A percentile compares a stretch with the other conserved stretches of the same genome.
Evolutionary conservation across 1,140 invertebrate genomes (phyloP).

Genomic region (Drosophila serrata): DNA sequence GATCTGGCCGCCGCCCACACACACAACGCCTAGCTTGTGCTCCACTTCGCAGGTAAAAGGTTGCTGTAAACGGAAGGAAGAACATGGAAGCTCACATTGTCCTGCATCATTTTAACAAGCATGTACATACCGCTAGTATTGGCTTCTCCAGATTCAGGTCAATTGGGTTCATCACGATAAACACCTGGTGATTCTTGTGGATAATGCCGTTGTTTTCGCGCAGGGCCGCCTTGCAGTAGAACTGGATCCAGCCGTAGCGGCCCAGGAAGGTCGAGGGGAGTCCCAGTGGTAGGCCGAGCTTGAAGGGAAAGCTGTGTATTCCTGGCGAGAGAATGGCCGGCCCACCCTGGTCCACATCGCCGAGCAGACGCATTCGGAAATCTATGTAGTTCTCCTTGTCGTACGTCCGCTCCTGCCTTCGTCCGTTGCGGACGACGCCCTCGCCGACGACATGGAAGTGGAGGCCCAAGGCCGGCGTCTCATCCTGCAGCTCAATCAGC

Average conservation of each 20-base stretch:
- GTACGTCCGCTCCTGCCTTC: conserved; percentile 92
- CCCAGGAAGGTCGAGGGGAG: conserved; percentile 97
- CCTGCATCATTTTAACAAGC: neutral
- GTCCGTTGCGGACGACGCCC: conserved; percentile 92
- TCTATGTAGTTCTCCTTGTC: conserved; percentile 98
- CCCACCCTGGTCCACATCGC: conserved; percentile 91
- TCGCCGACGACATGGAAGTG: conserved; percentile 98
- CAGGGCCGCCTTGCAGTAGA: conserved; percentile 96
- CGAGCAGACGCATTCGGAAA: conserved; percentile 96
- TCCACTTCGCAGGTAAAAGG: conserved; percentile 96
- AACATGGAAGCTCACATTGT: no score
- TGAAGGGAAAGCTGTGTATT: conserved; percentile 98
- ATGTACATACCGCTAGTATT: conserved; percentile 91
- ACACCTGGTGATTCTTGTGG: conserved; percentile 98
- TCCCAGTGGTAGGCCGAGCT: conserved; percentile 94
- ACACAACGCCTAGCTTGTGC: conserved; percentile 94
- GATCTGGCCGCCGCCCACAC: conserved; percentile 93
- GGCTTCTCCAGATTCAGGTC: conserved; percentile 96
- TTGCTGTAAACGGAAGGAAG: conserved; percentile 88
- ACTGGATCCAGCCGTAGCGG: conserved; percentile 98
- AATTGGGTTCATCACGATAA: conserved; percentile 98
- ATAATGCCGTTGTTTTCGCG: conserved; percentile 95
- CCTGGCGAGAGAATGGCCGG: conserved; percentile 95
- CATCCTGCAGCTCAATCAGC: conserved; percentile 96
- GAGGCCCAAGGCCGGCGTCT: conserved; percentile 94